phyloP scores from a whole-genome alignment of 2,797 vertebrate species.

The Orestias chungarensis region DNA sequence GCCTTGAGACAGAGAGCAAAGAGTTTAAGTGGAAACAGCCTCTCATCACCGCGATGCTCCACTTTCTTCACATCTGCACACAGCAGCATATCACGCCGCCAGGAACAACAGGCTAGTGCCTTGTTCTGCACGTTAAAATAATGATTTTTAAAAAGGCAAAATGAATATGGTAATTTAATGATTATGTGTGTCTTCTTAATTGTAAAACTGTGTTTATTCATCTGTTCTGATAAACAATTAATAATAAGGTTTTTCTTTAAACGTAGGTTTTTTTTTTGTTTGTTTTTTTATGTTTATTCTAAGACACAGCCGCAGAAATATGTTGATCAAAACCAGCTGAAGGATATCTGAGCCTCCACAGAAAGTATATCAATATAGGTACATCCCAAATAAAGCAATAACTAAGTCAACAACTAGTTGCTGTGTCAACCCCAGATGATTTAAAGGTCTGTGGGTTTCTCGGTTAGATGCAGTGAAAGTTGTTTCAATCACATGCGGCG shows the following conservation, averaged over 20 bases:
- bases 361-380: constrained; percentile 10
- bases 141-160: not conserved
- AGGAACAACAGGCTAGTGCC: constrained; percentile 14
- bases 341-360: constrained; percentile 2
- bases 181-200: not conserved
- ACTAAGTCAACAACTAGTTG: constrained; percentile 23
- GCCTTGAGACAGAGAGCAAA: constrained; percentile 72
- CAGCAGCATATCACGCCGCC: constrained; percentile 47
- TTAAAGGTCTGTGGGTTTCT: constrained; percentile 48
- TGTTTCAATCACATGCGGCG: constrained; percentile 66
- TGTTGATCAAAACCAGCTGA: constrained; percentile 1
- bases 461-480: constrained; percentile 57
- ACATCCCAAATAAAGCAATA: constrained; percentile 27
- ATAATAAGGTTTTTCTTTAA: not conserved
- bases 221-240: not conserved
- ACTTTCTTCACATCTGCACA: constrained; percentile 60
- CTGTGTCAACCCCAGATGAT: constrained; percentile 29
- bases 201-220: not conserved
- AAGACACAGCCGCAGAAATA: not conserved
- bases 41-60: constrained; percentile 69
- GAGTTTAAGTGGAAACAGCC: constrained; percentile 75
- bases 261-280: not conserved
- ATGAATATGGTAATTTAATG: not conserved
- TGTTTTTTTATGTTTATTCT: not conserved
- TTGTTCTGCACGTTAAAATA: not conserved